Conservation (phyloP, 1,140 invertebrate species). For the Orchestia grillus region DNA sequence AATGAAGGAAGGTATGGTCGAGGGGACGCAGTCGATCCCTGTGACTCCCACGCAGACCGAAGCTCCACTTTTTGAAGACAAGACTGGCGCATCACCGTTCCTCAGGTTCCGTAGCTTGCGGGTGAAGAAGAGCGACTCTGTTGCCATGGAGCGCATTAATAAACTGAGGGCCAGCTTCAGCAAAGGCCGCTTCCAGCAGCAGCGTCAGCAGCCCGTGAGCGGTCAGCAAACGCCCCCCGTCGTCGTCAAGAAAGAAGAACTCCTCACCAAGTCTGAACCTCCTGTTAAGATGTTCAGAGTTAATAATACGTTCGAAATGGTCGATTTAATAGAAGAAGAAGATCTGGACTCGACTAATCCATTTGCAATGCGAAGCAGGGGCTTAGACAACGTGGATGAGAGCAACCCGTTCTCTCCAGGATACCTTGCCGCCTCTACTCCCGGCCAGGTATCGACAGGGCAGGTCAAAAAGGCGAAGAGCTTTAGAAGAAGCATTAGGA, state of each 20-base stretch:
- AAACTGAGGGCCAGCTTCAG: neutral
- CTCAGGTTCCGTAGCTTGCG: conserved; percentile 27
- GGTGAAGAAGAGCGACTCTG: neutral
- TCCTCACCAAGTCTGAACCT: neutral
- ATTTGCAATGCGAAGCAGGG: neutral
- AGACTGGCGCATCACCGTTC: neutral
- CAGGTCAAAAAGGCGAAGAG: neutral
- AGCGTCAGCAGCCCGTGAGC: neutral
- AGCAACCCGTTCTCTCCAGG: conserved; percentile 17
- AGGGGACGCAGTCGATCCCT: neutral
- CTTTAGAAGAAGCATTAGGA: conserved; percentile 5
- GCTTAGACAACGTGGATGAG: neutral
- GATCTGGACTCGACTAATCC: neutral
- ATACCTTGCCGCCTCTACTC: neutral
- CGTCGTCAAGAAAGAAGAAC: neutral
- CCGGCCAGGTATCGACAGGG: neutral
- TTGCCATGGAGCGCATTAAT: neutral
- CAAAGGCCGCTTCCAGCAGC: neutral
- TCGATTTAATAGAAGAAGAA: conserved; percentile 5
- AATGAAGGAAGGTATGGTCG: neutral
- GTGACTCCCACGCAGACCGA: neutral
- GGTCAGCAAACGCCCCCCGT: neutral
- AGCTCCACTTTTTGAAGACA: neutral
- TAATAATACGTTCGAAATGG: neutral
- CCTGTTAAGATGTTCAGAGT: neutral